phyloP scores from a whole-genome alignment of 2,888 invertebrate genomes.

The Smittia sp. region DNA sequence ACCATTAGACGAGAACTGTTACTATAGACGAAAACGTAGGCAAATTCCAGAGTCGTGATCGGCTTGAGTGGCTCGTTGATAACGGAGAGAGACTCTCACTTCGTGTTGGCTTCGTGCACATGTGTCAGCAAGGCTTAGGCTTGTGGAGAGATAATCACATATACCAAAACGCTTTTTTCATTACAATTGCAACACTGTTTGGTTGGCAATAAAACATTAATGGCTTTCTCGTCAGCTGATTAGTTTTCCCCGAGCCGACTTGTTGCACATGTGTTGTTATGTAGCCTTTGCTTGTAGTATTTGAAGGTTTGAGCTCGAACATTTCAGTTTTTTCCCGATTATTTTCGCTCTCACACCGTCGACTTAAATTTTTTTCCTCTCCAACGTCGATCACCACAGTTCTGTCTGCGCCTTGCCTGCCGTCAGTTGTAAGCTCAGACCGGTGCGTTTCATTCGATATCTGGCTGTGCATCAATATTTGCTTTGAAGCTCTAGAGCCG shows the following conservation, averaged over 20 bases:
- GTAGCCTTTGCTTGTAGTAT: neutral
- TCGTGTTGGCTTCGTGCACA: neutral
- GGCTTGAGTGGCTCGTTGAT: too few relatives aligned
- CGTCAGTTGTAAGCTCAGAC: neutral
- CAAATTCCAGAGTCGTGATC: too few relatives aligned
- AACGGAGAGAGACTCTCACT: too few relatives aligned
- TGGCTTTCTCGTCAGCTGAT: conserved; percentile 28
- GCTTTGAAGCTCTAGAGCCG: neutral
- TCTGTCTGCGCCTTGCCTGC: neutral
- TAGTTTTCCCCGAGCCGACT: conserved; percentile 17
- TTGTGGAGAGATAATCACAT: neutral
- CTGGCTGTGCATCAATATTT: neutral
- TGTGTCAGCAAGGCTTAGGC: neutral
- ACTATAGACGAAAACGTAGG: too few relatives aligned
- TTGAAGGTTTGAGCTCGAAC: neutral
- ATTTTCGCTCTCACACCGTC: neutral
- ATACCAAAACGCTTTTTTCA: neutral
- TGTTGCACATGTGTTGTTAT: conserved; percentile 6
- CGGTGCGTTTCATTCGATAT: neutral
- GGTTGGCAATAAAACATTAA: neutral
- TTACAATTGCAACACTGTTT: neutral
- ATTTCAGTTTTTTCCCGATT: conserved; percentile 8
- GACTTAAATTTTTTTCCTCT: neutral
- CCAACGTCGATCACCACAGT: neutral
- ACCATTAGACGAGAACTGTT: too few relatives aligned